Evolutionary conservation across 2,113 vertebrate species (phyloP), one percentile per base, ranked within the genome.

Genomic region (Gasterosteus nipponicus): DNA sequence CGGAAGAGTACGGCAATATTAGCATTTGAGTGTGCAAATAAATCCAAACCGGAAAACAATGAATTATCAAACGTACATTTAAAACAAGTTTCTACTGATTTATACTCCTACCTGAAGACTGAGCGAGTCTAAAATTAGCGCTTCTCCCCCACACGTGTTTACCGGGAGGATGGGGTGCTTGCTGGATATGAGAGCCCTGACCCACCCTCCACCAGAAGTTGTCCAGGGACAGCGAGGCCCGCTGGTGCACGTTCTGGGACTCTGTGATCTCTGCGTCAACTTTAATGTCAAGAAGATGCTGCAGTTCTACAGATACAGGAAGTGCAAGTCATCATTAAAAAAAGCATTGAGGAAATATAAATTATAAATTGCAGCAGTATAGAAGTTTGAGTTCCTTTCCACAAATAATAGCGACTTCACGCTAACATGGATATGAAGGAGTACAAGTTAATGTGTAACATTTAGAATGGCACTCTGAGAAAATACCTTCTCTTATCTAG

Each of bases 61-160:
- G 2, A 10, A 22, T 15, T 5, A n/a, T 57, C 44, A 15, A 5
- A 47, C 0, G 59, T 2, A 29, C 6, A 39, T 39, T 26, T 14
- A 60, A 57, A 49, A 51, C 1, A 10, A 18, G 10, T 46, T 58
- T 29, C 1, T 33, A 9, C 39, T 33, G 1, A 29, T 26, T 26
- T 69, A 2, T 18, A 12, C 8, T 22, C 80, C 35, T 81, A 98
- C 98, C 96, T 98, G 96, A 51, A 99, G 89, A 71, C 89, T 96
- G 78, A 99, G 94, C 31, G 93, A 95, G 86, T 99, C 97, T 0
- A 99, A 87, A 80, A 98, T 95, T 64, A 98, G 91, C 0, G 97
- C 97, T 86, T 99, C 97, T 47, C 98, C 97, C 97, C 98, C 98
- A 99, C 75, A 98, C 96, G 0, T 99, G 98, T 93, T 96, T 98